A percentile compares a stretch with the other conserved stretches of the same genome.
These are phyloP conservation scores for Siniperca undulata DNA, from an alignment of 2,797 vertebrate genomes.

Conservation along the genomic window DNA sequence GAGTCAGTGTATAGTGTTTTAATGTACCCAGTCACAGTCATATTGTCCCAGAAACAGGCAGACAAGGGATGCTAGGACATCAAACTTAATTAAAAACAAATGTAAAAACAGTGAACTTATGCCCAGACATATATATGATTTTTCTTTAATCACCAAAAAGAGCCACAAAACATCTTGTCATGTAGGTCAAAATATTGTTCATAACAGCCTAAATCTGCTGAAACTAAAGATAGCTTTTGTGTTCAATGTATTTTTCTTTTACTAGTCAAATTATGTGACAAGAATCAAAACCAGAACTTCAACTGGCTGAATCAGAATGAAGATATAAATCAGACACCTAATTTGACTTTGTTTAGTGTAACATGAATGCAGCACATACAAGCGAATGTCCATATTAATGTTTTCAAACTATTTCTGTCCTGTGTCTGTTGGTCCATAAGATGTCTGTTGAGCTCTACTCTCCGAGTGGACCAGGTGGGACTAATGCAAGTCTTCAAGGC, in stretches of 20 bases:
- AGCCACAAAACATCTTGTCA: not conserved
- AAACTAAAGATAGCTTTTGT: not conserved
- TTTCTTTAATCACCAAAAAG: not conserved
- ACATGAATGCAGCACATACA: not conserved
- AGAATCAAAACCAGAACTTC: not conserved
- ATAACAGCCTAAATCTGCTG: not conserved
- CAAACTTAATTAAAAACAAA: not conserved
- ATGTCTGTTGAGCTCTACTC: conserved; percentile 67
- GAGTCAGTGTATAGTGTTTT: not conserved
- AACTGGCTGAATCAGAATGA: not conserved
- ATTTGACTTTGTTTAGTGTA: not conserved
- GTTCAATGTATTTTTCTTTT: not conserved
- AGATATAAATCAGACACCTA: not conserved
- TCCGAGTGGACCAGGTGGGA: conserved; percentile 16
- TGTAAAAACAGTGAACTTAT: not conserved
- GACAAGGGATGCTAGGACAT: not conserved
- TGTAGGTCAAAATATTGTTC: not conserved
- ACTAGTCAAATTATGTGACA: not conserved
- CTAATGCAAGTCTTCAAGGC: conserved; percentile 31
- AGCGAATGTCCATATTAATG: not conserved
- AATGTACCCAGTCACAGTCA: not conserved
- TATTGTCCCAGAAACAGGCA: not conserved
- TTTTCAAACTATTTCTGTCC: not conserved
- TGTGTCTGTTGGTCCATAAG: conserved; percentile 27
- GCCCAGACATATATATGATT: not conserved